phyloP scores from a whole-genome alignment of 2,888 invertebrate species.

The Resseliella maxima region DNA sequence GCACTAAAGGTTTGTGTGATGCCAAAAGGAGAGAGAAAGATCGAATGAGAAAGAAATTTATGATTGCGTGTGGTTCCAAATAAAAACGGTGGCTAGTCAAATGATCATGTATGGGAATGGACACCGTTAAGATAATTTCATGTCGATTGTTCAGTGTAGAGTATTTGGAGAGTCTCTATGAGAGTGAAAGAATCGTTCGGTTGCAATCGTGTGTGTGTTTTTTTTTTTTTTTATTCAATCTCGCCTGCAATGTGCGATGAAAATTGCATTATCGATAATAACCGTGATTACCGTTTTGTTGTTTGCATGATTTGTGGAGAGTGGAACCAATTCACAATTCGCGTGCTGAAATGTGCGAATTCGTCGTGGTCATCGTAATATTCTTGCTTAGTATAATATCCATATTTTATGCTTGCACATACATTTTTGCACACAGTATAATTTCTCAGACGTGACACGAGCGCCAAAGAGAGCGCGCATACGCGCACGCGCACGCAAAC shows the following conservation, averaged over 20 bases:
- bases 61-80: slow-evolving; percentile 35
- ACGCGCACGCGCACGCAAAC: too few relatives aligned
- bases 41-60: not conserved
- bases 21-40: not conserved
- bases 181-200: not conserved
- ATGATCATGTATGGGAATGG: slow-evolving; percentile 8
- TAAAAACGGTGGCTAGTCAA: not conserved
- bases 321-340: slow-evolving; percentile 21
- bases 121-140: not conserved
- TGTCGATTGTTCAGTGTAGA: not conserved
- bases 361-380: slow-evolving; percentile 8
- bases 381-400: not conserved
- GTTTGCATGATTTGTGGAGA: slow-evolving; percentile 28
- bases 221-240: too few relatives aligned
- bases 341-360: slow-evolving; percentile 47
- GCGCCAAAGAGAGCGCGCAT: too few relatives aligned
- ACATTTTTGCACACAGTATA: not conserved
- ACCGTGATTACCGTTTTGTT: not conserved
- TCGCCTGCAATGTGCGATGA: slow-evolving; percentile 6
- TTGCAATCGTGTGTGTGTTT: not conserved
- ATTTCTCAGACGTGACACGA: not conserved
- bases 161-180: not conserved
- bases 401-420: not conserved
- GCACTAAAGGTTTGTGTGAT: not conserved
- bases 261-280: slow-evolving; percentile 42